These are phyloP conservation scores for Mus caroli DNA, from an alignment of 2,797 vertebrate genomes.

Conservation along the genomic window DNA sequence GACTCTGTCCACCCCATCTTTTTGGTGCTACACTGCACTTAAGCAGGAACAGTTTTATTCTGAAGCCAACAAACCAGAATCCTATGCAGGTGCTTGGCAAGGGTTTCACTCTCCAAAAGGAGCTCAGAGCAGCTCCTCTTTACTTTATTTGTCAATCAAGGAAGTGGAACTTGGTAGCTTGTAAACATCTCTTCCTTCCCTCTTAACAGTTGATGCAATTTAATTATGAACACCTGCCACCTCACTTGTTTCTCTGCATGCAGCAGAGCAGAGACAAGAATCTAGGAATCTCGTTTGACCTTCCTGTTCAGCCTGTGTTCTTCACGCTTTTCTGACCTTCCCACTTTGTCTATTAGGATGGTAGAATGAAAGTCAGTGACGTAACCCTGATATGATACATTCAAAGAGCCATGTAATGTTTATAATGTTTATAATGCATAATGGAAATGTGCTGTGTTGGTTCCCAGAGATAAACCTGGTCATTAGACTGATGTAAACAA, in stretches of 20 bases:
- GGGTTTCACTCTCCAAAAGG: not conserved
- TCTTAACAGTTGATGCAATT: slow-evolving; percentile 41
- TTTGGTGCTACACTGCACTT: not conserved
- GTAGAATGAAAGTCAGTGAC: slow-evolving; percentile 44
- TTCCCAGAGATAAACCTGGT: slow-evolving; percentile 77
- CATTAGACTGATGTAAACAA: slow-evolving; percentile 84
- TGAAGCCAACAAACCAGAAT: not conserved
- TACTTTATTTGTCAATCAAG: slow-evolving; percentile 15
- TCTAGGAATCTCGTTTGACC: slow-evolving; percentile 27
- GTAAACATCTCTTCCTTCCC: not conserved
- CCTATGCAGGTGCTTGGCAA: slow-evolving; percentile 46
- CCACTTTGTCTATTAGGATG: not conserved
- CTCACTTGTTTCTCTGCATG: not conserved
- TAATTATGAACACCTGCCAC: not conserved
- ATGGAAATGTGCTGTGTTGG: slow-evolving; percentile 69
- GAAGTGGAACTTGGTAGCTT: slow-evolving; percentile 25
- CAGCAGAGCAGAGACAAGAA: slow-evolving; percentile 16
- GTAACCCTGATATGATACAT: slow-evolving; percentile 67
- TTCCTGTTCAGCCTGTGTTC: not conserved
- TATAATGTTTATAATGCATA: slow-evolving; percentile 71
- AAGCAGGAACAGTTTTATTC: not conserved
- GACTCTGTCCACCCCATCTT: not conserved
- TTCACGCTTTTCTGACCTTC: not conserved
- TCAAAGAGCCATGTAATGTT: slow-evolving; percentile 56
- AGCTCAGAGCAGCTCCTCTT: not conserved